These are phyloP conservation scores for Muntiacus muntjak DNA, from an alignment of 2,113 vertebrate species.

Conservation along the genomic window DNA sequence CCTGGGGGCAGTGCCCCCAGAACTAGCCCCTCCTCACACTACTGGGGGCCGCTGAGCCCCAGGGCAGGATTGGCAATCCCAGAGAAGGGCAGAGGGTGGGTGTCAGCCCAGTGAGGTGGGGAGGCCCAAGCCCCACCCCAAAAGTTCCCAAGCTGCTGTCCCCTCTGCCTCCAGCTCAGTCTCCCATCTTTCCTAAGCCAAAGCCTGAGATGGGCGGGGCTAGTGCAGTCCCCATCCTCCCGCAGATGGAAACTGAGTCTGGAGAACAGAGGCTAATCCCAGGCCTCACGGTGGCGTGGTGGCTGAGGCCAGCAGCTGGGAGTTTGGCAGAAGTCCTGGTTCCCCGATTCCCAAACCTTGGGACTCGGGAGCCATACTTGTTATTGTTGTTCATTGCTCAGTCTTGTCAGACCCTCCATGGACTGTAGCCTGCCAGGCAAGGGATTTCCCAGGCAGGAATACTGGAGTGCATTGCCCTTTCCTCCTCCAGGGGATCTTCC, in stretches of 20 bases:
- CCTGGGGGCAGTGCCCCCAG: not conserved
- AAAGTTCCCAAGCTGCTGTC: not conserved
- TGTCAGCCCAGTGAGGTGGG: not conserved
- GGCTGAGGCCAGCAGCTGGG: not conserved
- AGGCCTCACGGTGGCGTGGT: not conserved
- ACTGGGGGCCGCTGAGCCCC: not conserved
- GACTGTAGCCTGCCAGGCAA: not conserved
- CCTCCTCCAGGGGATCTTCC: not conserved
- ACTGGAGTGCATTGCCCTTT: not conserved
- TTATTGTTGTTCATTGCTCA: not conserved
- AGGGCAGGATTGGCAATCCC: not conserved
- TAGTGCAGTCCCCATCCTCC: not conserved
- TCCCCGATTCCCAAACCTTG: not conserved
- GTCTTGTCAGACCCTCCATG: not conserved
- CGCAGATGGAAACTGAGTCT: constrained; percentile 25
- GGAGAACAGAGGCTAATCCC: not conserved
- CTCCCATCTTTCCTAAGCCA: constrained; percentile 7
- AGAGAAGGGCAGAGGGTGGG: not conserved
- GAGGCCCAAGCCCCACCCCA: not conserved
- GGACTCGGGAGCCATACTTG: not conserved
- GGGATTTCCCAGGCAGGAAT: not conserved
- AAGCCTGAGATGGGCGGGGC: constrained; percentile 50
- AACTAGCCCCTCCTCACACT: not conserved
- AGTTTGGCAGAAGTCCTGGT: not conserved
- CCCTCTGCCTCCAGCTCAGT: not conserved